Conservation (phyloP, 1,140 invertebrate genomes). For the Drosophila micromelanica region DNA sequence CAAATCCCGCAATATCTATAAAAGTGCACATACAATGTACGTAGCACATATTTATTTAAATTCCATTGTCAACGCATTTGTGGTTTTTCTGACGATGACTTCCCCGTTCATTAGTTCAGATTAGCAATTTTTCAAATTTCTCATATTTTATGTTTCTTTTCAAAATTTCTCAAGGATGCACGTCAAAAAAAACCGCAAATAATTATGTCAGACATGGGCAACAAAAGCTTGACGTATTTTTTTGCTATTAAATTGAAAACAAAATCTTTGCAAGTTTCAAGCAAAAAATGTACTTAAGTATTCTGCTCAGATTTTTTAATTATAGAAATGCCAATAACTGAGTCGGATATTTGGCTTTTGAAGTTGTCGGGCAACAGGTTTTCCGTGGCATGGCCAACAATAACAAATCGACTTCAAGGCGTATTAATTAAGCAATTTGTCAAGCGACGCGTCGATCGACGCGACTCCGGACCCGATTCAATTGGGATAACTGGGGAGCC, state of each 20-base stretch:
- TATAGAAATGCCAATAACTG: constrained; percentile 67
- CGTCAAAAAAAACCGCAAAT: constrained; percentile 45
- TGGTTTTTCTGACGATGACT: constrained; percentile 8
- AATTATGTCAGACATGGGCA: constrained; percentile 28
- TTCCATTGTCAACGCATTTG: constrained; percentile 18
- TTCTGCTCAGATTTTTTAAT: constrained; percentile 46
- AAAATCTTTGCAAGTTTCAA: constrained; percentile 21
- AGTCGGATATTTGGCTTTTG: constrained; percentile 50
- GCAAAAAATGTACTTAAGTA: constrained; percentile 37
- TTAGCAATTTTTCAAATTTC: constrained; percentile 6
- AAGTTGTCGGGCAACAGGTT: constrained; percentile 33
- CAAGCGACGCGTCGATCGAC: constrained; percentile 51
- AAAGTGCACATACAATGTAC: not conserved
- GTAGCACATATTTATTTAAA: not conserved
- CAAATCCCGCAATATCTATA: not conserved
- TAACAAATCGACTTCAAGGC: constrained; percentile 69
- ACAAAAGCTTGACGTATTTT: constrained; percentile 18
- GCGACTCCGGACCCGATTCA: constrained; percentile 27
- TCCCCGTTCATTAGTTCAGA: constrained; percentile 1
- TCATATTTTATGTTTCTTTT: not conserved
- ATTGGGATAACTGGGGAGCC: constrained; percentile 2
- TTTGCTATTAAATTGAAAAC: constrained; percentile 23
- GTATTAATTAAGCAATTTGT: constrained; percentile 82
- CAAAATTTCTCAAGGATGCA: constrained; percentile 49
- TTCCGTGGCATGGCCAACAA: constrained; percentile 9